A percentile compares a stretch with the other conserved stretches of the same genome.
These are phyloP conservation scores for Enteromius mattozi DNA, from an alignment of 2,797 vertebrate species.

Conservation along the genomic window DNA sequence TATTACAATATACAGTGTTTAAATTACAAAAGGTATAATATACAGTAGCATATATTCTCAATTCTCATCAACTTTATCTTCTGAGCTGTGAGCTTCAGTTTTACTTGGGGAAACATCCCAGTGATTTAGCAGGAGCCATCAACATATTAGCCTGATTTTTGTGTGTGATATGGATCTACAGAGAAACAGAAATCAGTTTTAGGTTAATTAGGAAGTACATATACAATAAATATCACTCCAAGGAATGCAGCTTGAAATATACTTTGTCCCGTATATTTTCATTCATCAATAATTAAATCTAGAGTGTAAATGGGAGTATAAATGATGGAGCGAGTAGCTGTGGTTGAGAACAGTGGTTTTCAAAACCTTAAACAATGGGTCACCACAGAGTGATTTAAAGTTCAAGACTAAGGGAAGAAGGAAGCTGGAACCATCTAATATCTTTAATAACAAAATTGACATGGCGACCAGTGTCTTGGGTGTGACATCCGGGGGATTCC, in stretches of 20 bases:
- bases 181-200: slow-evolving; percentile 35
- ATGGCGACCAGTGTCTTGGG: too few relatives aligned
- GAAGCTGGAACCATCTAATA: too few relatives aligned
- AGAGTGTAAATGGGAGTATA: neutral
- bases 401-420: too few relatives aligned
- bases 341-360: neutral
- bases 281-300: neutral
- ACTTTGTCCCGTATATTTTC: neutral
- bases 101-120: slow-evolving; percentile 84
- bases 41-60: neutral
- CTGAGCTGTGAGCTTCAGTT: neutral
- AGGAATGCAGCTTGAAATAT: neutral
- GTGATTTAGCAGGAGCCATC: slow-evolving; percentile 80
- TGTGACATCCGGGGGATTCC: too few relatives aligned
- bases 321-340: neutral
- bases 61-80: neutral
- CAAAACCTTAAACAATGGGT: too few relatives aligned
- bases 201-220: neutral
- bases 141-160: slow-evolving; percentile 94
- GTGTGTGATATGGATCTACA: slow-evolving; percentile 88
- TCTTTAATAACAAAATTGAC: too few relatives aligned
- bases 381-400: too few relatives aligned
- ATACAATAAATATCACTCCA: neutral
- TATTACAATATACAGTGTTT: neutral
- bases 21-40: neutral